These are phyloP conservation scores for Corythucha ciliata DNA, from an alignment of 2,888 invertebrate species.

Conservation along the genomic window DNA sequence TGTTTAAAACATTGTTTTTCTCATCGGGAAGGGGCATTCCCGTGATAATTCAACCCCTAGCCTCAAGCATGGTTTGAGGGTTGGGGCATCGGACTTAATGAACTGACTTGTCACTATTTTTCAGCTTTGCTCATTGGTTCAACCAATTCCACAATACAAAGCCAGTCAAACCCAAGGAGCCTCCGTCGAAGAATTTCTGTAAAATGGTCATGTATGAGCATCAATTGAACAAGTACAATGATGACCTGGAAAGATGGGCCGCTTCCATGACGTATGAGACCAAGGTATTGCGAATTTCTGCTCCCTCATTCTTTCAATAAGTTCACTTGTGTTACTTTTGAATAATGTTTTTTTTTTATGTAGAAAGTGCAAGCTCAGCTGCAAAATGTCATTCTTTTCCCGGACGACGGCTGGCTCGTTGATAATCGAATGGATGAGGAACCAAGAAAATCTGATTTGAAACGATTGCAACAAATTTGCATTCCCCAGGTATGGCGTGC, in stretches of 20 bases:
- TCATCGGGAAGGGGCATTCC: too few species aligned
- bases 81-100: too few species aligned
- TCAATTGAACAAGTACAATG: conserved; percentile 63
- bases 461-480: conserved; percentile 65
- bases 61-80: too few species aligned
- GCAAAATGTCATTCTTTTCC: conserved; percentile 79
- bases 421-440: conserved; percentile 52
- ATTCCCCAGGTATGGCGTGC: conserved; percentile 57
- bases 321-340: too few species aligned
- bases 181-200: conserved; percentile 64
- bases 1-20: too few species aligned
- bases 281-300: conserved; percentile 43
- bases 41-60: too few species aligned
- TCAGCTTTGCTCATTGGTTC: conserved; percentile 82
- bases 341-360: too few species aligned
- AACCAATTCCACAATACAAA: conserved; percentile 68
- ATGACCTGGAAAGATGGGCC: conserved; percentile 68
- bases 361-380: conserved; percentile 66
- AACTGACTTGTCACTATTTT: too few species aligned
- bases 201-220: conserved; percentile 86
- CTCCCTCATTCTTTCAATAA: too few species aligned
- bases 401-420: conserved; percentile 83
- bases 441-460: conserved; percentile 59
- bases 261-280: conserved; percentile 33
- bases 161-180: conserved; percentile 58